Conservation (phyloP, 1,140 invertebrate species). For the Pseudomyrmex gracilis region DNA sequence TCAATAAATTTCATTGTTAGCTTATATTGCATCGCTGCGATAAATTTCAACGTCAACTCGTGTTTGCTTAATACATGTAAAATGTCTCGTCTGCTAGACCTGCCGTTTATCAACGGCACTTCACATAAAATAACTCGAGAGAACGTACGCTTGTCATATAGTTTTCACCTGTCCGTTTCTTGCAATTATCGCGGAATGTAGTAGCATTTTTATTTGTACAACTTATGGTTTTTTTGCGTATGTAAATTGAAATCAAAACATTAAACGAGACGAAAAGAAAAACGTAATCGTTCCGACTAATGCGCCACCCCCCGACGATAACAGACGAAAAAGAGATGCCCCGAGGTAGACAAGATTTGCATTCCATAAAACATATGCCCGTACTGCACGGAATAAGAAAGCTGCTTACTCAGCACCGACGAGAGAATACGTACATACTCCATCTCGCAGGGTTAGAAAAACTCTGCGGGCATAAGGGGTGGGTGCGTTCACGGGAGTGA, state of each 20-base stretch:
- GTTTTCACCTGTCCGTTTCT: conserved; percentile 51
- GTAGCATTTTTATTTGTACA: neutral
- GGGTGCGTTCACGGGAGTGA: neutral
- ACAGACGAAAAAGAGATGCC: neutral
- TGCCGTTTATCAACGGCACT: conserved; percentile 58
- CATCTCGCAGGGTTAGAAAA: conserved; percentile 28
- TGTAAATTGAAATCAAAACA: neutral
- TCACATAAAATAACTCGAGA: conserved; percentile 66
- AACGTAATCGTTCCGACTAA: neutral
- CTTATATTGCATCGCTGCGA: neutral
- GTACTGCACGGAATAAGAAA: conserved; percentile 61
- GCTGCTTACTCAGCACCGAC: conserved; percentile 65
- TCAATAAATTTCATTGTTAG: conserved; percentile 6
- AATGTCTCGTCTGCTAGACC: neutral
- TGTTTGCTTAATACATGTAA: neutral
- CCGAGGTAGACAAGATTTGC: conserved; percentile 70
- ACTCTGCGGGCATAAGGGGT: conserved; percentile 10
- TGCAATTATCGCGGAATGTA: conserved; percentile 52
- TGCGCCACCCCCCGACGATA: neutral
- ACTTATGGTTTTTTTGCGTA: neutral
- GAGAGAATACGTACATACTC: conserved; percentile 46
- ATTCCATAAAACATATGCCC: conserved; percentile 76
- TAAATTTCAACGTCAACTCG: conserved; percentile 40
- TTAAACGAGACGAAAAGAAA: neutral
- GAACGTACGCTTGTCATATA: conserved; percentile 3